phyloP scores from a whole-genome alignment of 2,888 invertebrate genomes.

The Rugalucina vietnamica region DNA sequence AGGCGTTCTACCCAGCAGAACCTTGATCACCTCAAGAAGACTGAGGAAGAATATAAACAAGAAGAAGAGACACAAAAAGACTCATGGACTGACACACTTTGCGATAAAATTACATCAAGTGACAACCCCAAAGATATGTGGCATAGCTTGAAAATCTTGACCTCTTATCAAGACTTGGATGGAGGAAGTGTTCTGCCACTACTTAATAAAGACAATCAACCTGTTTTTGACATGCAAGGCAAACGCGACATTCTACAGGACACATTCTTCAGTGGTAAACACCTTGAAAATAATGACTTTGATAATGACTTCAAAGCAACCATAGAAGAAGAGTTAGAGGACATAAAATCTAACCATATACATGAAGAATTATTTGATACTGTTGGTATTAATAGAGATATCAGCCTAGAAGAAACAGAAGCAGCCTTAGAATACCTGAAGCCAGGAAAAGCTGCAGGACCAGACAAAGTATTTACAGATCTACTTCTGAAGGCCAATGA shows the following conservation, averaged over 20 bases:
- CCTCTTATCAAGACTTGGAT: neutral
- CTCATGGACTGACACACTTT: neutral
- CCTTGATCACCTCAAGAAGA: neutral
- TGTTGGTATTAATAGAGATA: neutral
- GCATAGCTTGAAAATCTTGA: neutral
- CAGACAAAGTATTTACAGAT: constrained; percentile 3
- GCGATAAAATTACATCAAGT: neutral
- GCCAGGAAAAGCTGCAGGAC: constrained; percentile 4
- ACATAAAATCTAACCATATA: neutral
- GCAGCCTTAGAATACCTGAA: neutral
- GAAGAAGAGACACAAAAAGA: neutral
- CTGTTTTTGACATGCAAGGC: neutral
- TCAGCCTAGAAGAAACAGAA: neutral
- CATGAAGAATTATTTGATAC: too few relatives aligned
- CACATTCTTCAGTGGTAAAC: neutral
- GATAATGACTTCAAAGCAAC: neutral
- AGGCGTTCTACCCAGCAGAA: neutral
- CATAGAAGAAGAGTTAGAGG: neutral
- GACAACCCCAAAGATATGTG: neutral
- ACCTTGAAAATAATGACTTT: neutral
- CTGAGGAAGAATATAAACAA: neutral
- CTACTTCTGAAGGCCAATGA: too few relatives aligned
- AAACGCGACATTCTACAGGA: neutral
- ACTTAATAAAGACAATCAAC: neutral
- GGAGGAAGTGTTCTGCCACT: neutral